Conservation (phyloP, 2,797 vertebrate species). For the Alexandromys oeconomus region DNA sequence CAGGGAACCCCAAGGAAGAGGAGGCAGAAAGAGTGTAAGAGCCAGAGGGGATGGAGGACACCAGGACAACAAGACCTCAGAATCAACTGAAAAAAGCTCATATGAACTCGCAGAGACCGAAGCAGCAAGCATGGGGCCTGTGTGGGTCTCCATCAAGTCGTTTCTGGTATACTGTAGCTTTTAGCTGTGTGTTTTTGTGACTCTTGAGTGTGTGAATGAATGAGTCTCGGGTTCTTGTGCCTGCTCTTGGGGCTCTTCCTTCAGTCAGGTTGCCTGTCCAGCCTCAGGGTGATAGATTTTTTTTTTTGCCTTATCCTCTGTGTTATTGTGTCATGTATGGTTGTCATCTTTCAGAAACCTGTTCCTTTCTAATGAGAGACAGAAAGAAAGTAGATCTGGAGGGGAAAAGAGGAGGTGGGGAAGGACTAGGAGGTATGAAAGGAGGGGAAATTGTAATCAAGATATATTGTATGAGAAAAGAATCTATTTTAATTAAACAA, state of each 20-base stretch:
- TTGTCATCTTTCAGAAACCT: neutral
- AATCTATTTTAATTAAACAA: neutral
- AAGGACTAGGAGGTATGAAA: too few relatives aligned
- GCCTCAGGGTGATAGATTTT: neutral
- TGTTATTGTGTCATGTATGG: neutral
- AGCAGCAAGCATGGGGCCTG: too few relatives aligned
- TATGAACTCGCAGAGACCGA: neutral
- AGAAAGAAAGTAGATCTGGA: neutral
- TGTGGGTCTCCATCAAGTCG: neutral
- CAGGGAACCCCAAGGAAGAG: neutral
- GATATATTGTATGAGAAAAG: neutral
- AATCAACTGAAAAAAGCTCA: neutral
- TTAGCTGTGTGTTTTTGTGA: neutral
- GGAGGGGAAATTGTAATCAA: neutral
- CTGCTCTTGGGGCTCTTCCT: neutral
- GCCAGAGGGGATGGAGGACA: neutral
- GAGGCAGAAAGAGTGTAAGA: neutral
- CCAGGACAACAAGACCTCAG: neutral
- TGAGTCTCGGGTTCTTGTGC: neutral
- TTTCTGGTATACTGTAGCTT: neutral
- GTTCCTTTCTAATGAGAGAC: neutral
- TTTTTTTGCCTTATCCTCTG: neutral
- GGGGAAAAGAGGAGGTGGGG: neutral
- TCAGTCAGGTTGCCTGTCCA: neutral
- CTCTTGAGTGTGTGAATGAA: neutral